A percentile compares a stretch with the other conserved stretches of the same genome.
Conservation (phyloP, 2,888 invertebrate genomes). For the Chloroclysta siterata region DNA sequence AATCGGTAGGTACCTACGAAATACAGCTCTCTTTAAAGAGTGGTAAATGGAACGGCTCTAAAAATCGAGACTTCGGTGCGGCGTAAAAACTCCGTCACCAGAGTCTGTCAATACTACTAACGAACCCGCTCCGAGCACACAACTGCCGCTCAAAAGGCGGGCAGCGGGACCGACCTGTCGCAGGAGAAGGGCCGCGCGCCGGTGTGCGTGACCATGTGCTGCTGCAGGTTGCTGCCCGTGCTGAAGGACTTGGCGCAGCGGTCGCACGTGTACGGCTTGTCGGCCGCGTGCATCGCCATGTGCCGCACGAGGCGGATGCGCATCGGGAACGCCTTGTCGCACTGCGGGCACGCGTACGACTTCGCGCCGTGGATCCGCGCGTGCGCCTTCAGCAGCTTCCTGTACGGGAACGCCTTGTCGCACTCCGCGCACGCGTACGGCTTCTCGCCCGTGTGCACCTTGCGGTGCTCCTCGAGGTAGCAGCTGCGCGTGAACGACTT, state of each 20-base stretch:
- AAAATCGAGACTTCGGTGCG: too few relatives aligned
- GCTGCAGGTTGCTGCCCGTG: slow-evolving; percentile 12
- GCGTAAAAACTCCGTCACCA: too few relatives aligned
- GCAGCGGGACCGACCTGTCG: neutral
- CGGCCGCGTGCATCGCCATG: slow-evolving; percentile 16
- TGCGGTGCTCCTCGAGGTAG: slow-evolving; percentile 10
- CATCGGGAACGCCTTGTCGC: slow-evolving; percentile 19
- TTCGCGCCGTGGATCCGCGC: slow-evolving; percentile 15
- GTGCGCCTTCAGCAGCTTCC: slow-evolving; percentile 10
- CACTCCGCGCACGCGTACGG: slow-evolving; percentile 76
- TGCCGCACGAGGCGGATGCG: slow-evolving; percentile 2
- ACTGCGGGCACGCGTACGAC: slow-evolving; percentile 15
- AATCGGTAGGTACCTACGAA: too few relatives aligned
- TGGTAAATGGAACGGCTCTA: too few relatives aligned
- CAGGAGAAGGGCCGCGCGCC: slow-evolving; percentile 18
- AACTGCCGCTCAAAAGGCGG: too few relatives aligned
- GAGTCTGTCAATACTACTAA: too few relatives aligned
- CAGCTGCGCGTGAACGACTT: neutral
- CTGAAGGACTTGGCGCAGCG: slow-evolving; percentile 11
- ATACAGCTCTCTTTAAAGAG: too few relatives aligned
- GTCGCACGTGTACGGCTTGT: slow-evolving; percentile 18
- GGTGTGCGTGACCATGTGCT: slow-evolving; percentile 18
- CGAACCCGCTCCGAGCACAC: too few relatives aligned
- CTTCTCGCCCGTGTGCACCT: slow-evolving; percentile 71
- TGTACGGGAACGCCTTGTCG: slow-evolving; percentile 36